These are phyloP conservation scores for Nyctibius bracteatus DNA, from an alignment of 2,113 vertebrate species.

Conservation along the genomic window DNA sequence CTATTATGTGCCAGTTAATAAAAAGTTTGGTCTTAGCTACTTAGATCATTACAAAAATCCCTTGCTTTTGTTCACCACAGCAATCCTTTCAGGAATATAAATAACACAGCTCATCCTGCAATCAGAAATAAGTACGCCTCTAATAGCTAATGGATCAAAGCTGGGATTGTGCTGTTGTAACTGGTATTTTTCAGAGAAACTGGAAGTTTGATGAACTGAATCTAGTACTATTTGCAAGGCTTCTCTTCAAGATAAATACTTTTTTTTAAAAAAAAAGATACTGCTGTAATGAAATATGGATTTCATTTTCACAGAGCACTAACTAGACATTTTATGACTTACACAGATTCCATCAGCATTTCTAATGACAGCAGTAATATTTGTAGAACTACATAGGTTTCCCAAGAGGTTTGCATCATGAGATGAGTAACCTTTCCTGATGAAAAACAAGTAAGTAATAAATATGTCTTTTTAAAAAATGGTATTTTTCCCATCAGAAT, in stretches of 20 bases:
- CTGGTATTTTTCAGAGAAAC: not conserved
- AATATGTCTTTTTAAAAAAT: not conserved
- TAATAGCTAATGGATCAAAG: not conserved
- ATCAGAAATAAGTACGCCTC: not conserved
- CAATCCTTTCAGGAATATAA: not conserved
- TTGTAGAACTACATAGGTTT: conserved; percentile 52
- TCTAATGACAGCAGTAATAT: conserved; percentile 64
- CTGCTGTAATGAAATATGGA: conserved; percentile 27
- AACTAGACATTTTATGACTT: conserved; percentile 59
- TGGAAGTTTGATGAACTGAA: not conserved
- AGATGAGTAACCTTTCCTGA: conserved; percentile 35
- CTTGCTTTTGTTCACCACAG: not conserved
- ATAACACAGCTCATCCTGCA: not conserved
- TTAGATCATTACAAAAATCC: not conserved
- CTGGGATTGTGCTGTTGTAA: not conserved
- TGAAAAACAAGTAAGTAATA: not conserved
- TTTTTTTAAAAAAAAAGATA: not conserved
- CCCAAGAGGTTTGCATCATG: conserved; percentile 14
- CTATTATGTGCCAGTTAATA: not conserved
- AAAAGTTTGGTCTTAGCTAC: not conserved
- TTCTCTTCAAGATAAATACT: not conserved
- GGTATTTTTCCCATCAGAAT: not conserved
- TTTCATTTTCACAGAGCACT: conserved; percentile 42
- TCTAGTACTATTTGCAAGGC: not conserved
- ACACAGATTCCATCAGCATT: conserved; percentile 52